Base-by-base conservation (phyloP, 1,140 invertebrate species). In the Drosophila pandora region DNA sequence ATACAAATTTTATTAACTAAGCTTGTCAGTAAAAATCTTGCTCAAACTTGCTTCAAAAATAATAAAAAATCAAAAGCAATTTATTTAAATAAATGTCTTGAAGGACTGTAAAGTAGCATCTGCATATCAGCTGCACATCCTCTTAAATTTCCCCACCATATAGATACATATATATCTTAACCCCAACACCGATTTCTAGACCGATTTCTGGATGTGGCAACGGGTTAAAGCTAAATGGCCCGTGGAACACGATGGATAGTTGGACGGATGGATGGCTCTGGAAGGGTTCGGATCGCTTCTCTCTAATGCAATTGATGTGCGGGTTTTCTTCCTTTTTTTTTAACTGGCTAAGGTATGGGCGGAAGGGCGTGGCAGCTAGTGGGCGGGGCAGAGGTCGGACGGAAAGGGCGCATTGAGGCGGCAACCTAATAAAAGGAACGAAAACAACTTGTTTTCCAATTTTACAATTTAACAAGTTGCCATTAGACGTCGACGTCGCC, bases 371-470 rank as follows among this genome's bases (percentile, higher is more conserved):
- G 21, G 55, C 30, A 28, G 47, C 25, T 39, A 34, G 30, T 48
- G 55, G 39, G 54, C 9, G n/a, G 25, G 3, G 5, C 25, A 6
- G 25, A 34, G 45, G 54, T 12, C 12, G 34, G 34, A 61, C 12
- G 34, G 34, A 61, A 61, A 47, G 43, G 49, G 74, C 59, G 81
- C 85, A 76, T 71, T 87, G 82, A 87, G 83, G 83, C 83, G 83
- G 83, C 84, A 89, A 89, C 79, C 76, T 88, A 88, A 88, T 88
- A 88, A 88, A 88, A 88, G 83, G 79, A 88, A 88, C 84, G 83
- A 90, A 90, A 90, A 87, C 87, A 90, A 90, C 82, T 90, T 90
- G 87, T 90, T 90, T 90, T 90, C 87, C 87, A 90, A 90, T 90
- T 90, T 90, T 90, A 83, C 87, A 90, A 90, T 90, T 90, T 90